Evolutionary conservation across 2,888 invertebrate species (phyloP), one percentile per base, ranked within the genome.

Genomic region (Drosophila melanosoma): DNA sequence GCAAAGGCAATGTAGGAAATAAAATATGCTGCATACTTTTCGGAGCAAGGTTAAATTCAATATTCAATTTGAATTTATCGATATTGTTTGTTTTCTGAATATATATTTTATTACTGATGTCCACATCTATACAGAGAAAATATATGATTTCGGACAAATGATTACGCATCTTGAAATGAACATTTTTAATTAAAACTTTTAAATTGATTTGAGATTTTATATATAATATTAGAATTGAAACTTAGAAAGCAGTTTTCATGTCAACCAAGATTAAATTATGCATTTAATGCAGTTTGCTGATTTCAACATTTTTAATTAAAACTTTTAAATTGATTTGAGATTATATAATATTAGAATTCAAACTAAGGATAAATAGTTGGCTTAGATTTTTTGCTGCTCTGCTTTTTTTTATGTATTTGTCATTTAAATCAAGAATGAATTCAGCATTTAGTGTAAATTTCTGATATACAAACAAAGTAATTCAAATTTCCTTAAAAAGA

Each of bases 21-120:
- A 73, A 74, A 45, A 66, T 26, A 6, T 38, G 48, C 60, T 66
- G 82, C 79, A 79, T 70, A 74, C 74, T 74, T 66, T 65, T 72
- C n/a, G 69, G 72, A 53, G 12, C 3, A 23, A 26, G 26, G 10
- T 12, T n/a, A 57, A 54, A 58, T 42, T 59, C 32, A 17, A 36
- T 35, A 40, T 29, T 53, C 40, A 53, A 59, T 59, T 56, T 45
- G 56, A 77, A 71, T 49, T 8, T 53, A 61, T 63, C 53, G 2
- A 49, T 15, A 7, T 33, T 33, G 51, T 42, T 29, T 53, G 57
- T 26, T 49, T 11, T 48, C 8, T 10, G 6, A 45, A 45, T 42
- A 42, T 1, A 20, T 17, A 38, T 17, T 38, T 38, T 17, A 17
- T 40, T 8, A n/a, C 40, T n/a, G 4, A 2, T 40, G 40, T 10